These are phyloP conservation scores for Typhlichthys subterraneus DNA, from an alignment of 2,797 vertebrate genomes.

Conservation along the genomic window DNA sequence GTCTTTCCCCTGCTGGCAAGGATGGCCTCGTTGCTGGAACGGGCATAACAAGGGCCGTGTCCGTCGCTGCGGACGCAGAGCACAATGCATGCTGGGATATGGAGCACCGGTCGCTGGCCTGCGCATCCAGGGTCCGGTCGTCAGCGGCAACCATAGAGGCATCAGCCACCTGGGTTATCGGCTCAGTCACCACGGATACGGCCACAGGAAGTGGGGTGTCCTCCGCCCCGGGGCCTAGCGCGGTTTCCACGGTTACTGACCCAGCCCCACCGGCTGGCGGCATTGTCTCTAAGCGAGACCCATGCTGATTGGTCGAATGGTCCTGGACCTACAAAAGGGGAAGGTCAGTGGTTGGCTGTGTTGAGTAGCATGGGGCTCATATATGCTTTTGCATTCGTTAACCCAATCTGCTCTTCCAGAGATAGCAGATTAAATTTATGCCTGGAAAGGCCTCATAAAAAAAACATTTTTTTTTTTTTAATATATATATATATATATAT, in stretches of 20 bases:
- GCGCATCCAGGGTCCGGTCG: neutral
- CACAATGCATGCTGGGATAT: conserved; percentile 5
- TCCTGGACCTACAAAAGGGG: conserved; percentile 21
- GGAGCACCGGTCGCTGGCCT: no score
- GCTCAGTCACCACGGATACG: neutral
- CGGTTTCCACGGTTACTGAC: conserved; percentile 5
- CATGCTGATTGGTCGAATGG: conserved; percentile 3
- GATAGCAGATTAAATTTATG: no score
- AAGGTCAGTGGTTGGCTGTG: neutral
- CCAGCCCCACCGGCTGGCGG: conserved; percentile 1
- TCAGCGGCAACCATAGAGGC: no score
- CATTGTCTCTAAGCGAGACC: conserved; percentile 8
- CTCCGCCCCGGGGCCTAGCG: neutral
- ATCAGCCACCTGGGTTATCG: neutral
- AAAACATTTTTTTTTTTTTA: no score
- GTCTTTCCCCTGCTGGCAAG: conserved; percentile 6
- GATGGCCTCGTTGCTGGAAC: conserved; percentile 1
- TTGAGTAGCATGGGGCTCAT: no score
- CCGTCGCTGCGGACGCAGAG: conserved; percentile 7
- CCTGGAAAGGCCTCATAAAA: no score
- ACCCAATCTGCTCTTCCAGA: no score
- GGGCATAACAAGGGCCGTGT: conserved; percentile 2
- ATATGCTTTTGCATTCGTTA: no score
- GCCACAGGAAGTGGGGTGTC: neutral
- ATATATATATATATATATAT: no score